Base-by-base conservation (phyloP, 2,888 invertebrate species). In the Acrobeloides nanus region DNA sequence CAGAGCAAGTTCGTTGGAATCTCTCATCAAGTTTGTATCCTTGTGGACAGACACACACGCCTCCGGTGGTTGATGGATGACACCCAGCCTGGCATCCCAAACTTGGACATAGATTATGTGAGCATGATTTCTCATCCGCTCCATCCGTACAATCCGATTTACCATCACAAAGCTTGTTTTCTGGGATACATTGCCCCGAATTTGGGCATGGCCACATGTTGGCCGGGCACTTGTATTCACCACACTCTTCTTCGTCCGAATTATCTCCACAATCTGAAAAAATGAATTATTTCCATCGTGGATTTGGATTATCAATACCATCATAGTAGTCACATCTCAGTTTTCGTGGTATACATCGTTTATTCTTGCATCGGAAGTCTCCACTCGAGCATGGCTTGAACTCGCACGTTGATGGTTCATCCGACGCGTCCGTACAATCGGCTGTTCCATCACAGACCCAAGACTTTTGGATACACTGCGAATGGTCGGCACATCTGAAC, bases 121-220 rank as follows among this genome's bases (percentile, higher is more conserved):
- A 57, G 57, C 73, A 73, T 26, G 65, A 51, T 46, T 68, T 62
- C 52, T 97, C 95, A 70, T 97, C 95, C 7, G 87, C 87, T 12
- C 89, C 90, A 73, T 92, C 90, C 0, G 87, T 86, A 74, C 95
- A 97, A 75, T 95, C 93, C 68, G 88, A 86, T 73, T 90, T 89
- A 70, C 89, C 87, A 64, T 95, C 93, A 76, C 95, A 97, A 29
- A 88, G 84, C 84, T 89, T 87, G 52, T 85, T 84, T 61, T 86
- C 84, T 0, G 90, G 89, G 65, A 97, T 90, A 75, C 97, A 97
- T 75, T 92, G 88, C 0, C 93, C 92, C 20, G 57, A 57, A 20
- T 50, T 46, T n/a, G 68, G 67, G 46, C 69, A 70, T n/a, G 63
- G 64, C 65, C 65, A 70, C 53, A 60, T 65, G 33, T 59, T 53